Evolutionary conservation across 35 echinoderm and acorn worm genomes (phyloP), one percentile per base, ranked within the genome.

Genomic region (Heliocidaris erythrogramma): DNA sequence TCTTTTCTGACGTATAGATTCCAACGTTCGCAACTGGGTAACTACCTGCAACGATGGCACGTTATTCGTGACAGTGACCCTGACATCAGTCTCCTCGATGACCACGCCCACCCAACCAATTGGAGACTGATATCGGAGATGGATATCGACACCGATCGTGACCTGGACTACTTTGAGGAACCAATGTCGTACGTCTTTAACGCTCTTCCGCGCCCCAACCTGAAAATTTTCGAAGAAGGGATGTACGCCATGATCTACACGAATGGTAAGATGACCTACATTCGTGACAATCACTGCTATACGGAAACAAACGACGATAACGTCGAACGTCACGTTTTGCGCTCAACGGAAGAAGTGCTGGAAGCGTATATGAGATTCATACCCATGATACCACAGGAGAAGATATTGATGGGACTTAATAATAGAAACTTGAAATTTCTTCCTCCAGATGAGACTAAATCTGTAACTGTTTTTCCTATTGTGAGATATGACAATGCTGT

Each of bases 111-210:
- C 65, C 27, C 65, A 24, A 27, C 65, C 17, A 78, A 78, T 24
- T 78, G 65, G 65, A 78, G 65, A 78, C 27, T 78, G 65, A 78
- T 78, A 78, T 78, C 65, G 65, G 65, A 78, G 27, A 78, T 78
- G 17, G 65, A 78, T 78, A 78, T 78, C 65, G 65, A 17, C n/a
- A 78, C 65, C 7, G 65, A 78, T 78, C 32, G 87, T 27, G 87
- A 89, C 31, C 12, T 89, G 30, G 87, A 89, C 30, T 42, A 89
- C 87, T 89, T 89, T 18, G 24, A 47, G 31, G 87, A 89, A 27
- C 87, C 31, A 13, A 89, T 89, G 87, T 89, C 87, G 47, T 89
- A 89, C 87, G 87, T 89, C 14, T 89, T 89, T 42, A 48, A 48
- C 11, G 87, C 30, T 89, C 87, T 47, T 32, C 87, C 87, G 47